A percentile compares a stretch with the other conserved stretches of the same genome.
These are phyloP conservation scores for Proteles cristata DNA, from an alignment of 2,113 vertebrate species.

Conservation along the genomic window DNA sequence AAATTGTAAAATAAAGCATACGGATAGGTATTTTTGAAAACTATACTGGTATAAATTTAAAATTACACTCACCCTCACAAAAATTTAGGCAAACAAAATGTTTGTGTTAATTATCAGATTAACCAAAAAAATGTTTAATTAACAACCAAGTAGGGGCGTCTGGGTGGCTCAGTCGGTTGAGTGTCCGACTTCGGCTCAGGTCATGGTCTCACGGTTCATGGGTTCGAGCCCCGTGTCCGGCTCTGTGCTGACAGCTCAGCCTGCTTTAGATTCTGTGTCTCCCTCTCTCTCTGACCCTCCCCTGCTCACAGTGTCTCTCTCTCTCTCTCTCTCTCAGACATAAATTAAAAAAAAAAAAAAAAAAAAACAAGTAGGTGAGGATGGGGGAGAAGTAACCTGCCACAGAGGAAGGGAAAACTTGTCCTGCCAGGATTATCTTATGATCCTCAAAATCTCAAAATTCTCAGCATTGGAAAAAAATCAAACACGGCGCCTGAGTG, in stretches of 20 bases:
- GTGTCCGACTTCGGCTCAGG: no score
- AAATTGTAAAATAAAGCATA: constrained; percentile 2
- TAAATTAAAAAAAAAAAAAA: no score
- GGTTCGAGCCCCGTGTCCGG: no score
- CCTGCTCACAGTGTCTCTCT: no score
- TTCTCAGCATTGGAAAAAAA: not conserved
- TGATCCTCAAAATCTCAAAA: not conserved
- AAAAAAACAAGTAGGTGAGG: not conserved
- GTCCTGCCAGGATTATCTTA: not conserved
- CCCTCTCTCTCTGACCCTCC: no score
- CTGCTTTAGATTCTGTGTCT: no score
- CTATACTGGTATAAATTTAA: not conserved
- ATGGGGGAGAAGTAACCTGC: not conserved
- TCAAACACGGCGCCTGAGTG: not conserved
- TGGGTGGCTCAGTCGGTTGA: no score
- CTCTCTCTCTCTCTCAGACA: no score
- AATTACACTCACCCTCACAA: not conserved
- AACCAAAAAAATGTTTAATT: not conserved
- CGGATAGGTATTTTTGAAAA: not conserved
- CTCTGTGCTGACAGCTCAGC: no score
- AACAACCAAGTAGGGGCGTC: not conserved
- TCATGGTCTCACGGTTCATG: no score
- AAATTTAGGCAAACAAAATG: constrained; percentile 35
- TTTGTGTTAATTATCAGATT: not conserved
- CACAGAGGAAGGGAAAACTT: not conserved